Base-by-base conservation (phyloP, 2,797 vertebrate species). In the Falco naumanni region DNA sequence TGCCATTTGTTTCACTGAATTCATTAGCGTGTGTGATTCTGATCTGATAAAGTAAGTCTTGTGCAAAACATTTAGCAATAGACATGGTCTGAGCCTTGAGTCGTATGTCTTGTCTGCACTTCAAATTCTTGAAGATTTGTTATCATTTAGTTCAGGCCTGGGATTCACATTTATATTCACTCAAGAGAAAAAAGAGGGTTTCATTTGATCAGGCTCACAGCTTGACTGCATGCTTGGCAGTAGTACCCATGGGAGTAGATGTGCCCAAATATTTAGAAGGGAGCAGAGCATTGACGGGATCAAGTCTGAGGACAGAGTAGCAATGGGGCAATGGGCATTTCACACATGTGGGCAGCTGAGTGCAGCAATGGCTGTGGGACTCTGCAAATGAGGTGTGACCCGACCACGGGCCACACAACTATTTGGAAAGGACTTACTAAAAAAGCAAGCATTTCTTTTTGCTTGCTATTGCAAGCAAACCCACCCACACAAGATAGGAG, bases 1-100 rank as follows among this genome's bases (percentile, higher is more conserved):
- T n/a, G 76, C 80, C 63, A 61, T 88, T 95, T 84, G 79, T 96
- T 93, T 88, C 78, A 43, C 89, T 64, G 87, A 22, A 24, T 61
- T 92, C 64, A 59, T 81, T 50, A 89, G 26, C 1, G 0, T 51
- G 43, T 56, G 79, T 39, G 50, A n/a, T 59, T 70, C 72, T 88
- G 34, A 50, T 65, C 59, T 56, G 84, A 76, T 70, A 76, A 88
- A 85, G 51, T 41, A 39, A 6, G 20, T 43, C 65, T 91, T 64
- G 57, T 54, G 61, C 79, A 81, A 72, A 97, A 56, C 10, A 2
- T 72, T 51, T 56, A 69, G 82, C 47, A 83, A 31, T 3, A 90
- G 34, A 17, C 56, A 3, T 17, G 37, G 34, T 43, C 57, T 7
- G 2, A 79, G 34, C 53, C 59, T 45, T 11, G 31, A 57, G 9